Base-by-base conservation (phyloP, 1,140 invertebrate species). In the Caenorhabditis inopinata region DNA sequence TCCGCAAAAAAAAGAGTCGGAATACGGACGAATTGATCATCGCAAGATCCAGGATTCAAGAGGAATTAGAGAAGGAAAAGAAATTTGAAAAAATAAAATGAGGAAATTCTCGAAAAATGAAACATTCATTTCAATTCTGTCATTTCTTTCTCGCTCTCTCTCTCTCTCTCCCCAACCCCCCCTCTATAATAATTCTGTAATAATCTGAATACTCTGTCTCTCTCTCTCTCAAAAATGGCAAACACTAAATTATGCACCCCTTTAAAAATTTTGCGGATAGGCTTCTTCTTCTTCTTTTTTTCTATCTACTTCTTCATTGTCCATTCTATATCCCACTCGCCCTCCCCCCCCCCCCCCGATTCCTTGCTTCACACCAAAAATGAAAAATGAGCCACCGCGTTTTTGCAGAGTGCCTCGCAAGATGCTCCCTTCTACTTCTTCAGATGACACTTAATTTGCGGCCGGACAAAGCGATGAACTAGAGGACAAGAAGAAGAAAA, bases 401-500 rank as follows among this genome's bases (percentile, higher is more conserved):
- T n/a, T n/a, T 47, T n/a, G n/a, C 45, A n/a, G 11, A 12, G 45
- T 47, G n/a, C n/a, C 49, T 21, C 5, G 16, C 5, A 51, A 21
- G n/a, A n/a, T 7, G 25, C 25, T n/a, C 25, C 49, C 49, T 51
- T n/a, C n/a, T n/a, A n/a, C 49, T 25, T 51, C 25, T 25, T 51
- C 5, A 73, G 38, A 74, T 46, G 73, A 74, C 73, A 45, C 46
- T 74, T 74, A 46, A 47, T 74, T 47, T 74, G 38, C 46, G 38
- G 27, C 73, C 23, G 5, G 38, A 73, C 16, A 42, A 38, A 45
- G n/a, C n/a, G n/a, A n/a, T n/a, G n/a, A n/a, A n/a, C n/a, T n/a
- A 73, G 29, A 12, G 23, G 38, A 21, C 14, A 73, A 73, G 29
- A 38, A 25, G 16, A 25, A 21, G 49, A 16, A 25, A 51, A 51